These are phyloP conservation scores for Trichechus manatus DNA, from an alignment of 2,113 vertebrate genomes.

Conservation along the genomic window DNA sequence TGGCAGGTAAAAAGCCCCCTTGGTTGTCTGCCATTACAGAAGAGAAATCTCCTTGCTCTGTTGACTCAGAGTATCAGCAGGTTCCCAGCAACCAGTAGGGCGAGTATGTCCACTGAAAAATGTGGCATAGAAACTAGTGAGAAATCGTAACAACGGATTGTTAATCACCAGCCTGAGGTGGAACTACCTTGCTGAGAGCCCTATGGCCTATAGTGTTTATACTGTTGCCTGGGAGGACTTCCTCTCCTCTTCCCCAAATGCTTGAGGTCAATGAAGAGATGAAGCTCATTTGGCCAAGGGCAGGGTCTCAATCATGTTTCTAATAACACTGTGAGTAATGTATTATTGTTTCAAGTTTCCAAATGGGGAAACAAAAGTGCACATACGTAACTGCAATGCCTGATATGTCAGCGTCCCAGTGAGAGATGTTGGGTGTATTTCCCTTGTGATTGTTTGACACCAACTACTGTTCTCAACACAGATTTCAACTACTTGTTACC, in stretches of 20 bases:
- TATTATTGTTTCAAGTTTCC: background rate
- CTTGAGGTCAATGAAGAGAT: background rate
- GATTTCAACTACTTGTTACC: background rate
- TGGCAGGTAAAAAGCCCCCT: background rate
- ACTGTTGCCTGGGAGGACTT: background rate
- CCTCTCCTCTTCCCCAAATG: background rate
- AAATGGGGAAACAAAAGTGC: background rate
- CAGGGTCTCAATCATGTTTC: background rate
- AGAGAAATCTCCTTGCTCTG: background rate
- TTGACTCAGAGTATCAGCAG: background rate
- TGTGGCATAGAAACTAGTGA: background rate
- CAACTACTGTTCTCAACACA: background rate
- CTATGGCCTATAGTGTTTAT: background rate
- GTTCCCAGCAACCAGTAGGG: rapidly evolving
- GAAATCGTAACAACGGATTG: background rate
- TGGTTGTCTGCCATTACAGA: background rate
- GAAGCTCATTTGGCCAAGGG: background rate
- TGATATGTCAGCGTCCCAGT: background rate
- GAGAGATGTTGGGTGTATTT: background rate
- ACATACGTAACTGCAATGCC: background rate
- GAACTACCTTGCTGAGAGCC: no score
- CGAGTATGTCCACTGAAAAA: background rate
- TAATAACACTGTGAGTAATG: background rate
- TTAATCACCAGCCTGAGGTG: background rate
- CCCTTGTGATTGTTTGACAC: no score